Base-by-base conservation (phyloP, 1,140 invertebrate genomes). In the Zaprionus ornatus region DNA sequence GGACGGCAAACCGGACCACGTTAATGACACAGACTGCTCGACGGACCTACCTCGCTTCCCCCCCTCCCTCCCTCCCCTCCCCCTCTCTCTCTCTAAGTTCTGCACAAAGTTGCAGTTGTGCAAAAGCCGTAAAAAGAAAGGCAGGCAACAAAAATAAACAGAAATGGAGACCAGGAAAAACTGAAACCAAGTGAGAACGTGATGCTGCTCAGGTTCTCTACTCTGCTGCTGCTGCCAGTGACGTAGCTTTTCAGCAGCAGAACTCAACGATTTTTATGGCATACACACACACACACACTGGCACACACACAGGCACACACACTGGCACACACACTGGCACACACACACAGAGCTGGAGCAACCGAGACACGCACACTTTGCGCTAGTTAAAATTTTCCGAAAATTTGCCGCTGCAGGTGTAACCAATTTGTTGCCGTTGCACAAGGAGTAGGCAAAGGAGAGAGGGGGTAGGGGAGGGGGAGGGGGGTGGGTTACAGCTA, bases 341-440 rank as follows among this genome's bases (percentile, higher is more conserved):
- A 19, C 61, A 55, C 21, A 27, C 25, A 37, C 19, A 59, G 40
- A 21, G 10, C 17, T 1, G n/a, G 2, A 37, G 48, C 9, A 23
- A 25, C 48, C 25, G 29, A 54, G 63, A 50, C 21, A 57, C 48
- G 35, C 64, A 55, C 57, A 66, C 64, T 15, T 57, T 74, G 40
- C 57, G 81, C 64, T 80, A 80, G 77, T 80, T 84, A 85, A 85
- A 83, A 85, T 84, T 80, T 77, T 77, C 68, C 68, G 68, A 66
- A 85, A 80, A 85, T 85, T 84, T 69, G 60, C 45, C 52, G 61
- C 79, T 75, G 74, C 82, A 81, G 82, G 74, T 75, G 82, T 70
- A 52, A 72, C 50, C 74, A 59, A 77, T 81, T 82, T 81, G 70
- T 77, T 74, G 82, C 21, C 74, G 37, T 61, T 77, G 23, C 50